phyloP scores from a whole-genome alignment of 53 echinoderm and acorn worm genomes.

The Temnopleurus reevesii region DNA sequence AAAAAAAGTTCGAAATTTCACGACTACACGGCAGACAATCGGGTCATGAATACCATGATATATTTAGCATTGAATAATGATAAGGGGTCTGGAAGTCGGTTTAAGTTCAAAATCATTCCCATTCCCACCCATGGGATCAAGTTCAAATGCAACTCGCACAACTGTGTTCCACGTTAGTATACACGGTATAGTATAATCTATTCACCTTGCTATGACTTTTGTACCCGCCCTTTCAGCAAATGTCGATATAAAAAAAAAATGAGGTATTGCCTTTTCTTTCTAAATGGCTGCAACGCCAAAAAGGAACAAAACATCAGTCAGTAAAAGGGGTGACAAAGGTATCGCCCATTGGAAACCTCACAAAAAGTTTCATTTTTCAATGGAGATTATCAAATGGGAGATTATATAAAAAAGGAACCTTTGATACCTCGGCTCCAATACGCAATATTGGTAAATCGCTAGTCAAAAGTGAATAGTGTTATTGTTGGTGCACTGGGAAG shows the following conservation, averaged over 20 bases:
- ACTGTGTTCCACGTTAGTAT: neutral
- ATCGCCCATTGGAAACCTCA: neutral
- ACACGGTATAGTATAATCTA: neutral
- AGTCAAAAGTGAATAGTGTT: too few relatives aligned
- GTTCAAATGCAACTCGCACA: neutral
- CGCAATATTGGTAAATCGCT: too few relatives aligned
- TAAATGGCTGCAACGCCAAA: conserved; percentile 1
- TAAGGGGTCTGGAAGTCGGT: conserved; percentile 28
- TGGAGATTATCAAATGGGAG: conserved; percentile 6
- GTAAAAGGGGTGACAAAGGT: conserved; percentile 7
- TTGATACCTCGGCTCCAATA: neutral
- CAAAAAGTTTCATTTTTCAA: neutral
- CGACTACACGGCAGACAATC: neutral
- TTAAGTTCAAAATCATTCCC: conserved; percentile 24
- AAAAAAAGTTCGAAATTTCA: neutral
- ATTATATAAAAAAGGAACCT: neutral
- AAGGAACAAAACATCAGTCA: conserved; percentile 11
- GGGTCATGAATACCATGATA: conserved; percentile 4
- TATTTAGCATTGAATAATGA: conserved; percentile 36
- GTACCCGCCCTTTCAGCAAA: conserved; percentile 4
- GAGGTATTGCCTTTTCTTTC: conserved; percentile 7
- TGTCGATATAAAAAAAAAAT: conserved; percentile 27
- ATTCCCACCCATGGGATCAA: neutral
- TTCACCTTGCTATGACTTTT: conserved; percentile 9
- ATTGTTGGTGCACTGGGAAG: too few relatives aligned